Percentiles rank a stretch among this genome's conserved stretches.
Evolutionary conservation across 2,113 vertebrate genomes (phyloP).

Genomic region (Leptosomus discolor): DNA sequence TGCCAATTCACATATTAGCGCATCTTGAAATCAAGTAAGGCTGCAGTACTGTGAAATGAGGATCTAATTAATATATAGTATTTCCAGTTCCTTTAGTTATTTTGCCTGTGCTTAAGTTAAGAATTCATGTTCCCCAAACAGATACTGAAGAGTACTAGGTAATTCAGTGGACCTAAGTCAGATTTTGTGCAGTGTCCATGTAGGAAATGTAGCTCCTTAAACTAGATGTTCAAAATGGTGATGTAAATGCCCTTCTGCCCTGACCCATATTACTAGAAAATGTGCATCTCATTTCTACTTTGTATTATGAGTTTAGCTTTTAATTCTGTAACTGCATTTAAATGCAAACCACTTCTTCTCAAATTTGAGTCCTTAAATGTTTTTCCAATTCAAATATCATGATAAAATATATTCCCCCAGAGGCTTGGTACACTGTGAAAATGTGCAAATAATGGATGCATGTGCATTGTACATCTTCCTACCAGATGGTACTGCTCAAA

Average conservation of each 20-base stretch:
- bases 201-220: not conserved
- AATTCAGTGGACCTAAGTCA: not conserved
- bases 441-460: slow-evolving; percentile 20
- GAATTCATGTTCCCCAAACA: not conserved
- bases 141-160: not conserved
- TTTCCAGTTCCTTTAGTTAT: not conserved
- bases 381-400: slow-evolving; percentile 42
- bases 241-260: not conserved
- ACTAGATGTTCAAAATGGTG: not conserved
- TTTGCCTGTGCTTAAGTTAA: not conserved
- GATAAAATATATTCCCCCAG: slow-evolving; percentile 31
- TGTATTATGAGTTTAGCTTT: not conserved
- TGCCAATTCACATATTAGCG: not conserved
- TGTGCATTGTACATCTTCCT: slow-evolving; percentile 30
- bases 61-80: not conserved
- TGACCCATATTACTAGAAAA: not conserved
- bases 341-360: not conserved
- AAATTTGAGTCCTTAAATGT: slow-evolving; percentile 13
- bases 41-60: not conserved
- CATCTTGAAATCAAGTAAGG: not conserved
- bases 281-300: not conserved
- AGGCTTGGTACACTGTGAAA: slow-evolving; percentile 20
- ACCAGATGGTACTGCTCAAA: slow-evolving; percentile 43
- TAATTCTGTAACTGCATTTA: not conserved
- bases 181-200: not conserved